phyloP scores from a whole-genome alignment of 1,140 invertebrate genomes.

The Oncopeltus fasciatus region DNA sequence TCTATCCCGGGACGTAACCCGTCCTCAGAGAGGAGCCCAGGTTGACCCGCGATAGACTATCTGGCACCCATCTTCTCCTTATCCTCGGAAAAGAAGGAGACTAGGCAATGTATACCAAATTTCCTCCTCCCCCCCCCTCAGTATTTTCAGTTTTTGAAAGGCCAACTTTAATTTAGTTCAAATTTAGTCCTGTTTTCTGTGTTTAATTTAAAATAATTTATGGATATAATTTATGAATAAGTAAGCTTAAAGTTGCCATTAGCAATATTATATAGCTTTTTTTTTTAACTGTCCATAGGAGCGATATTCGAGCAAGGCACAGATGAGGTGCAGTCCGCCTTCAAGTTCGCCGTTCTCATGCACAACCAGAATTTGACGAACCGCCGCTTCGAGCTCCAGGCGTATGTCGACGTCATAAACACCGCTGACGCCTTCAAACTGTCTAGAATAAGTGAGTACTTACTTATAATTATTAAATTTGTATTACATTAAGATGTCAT shows the following conservation, averaged over 20 bases:
- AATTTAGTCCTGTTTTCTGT: not conserved
- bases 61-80: too few relatives aligned
- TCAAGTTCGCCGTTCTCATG: constrained; percentile 68
- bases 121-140: too few relatives aligned
- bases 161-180: not conserved
- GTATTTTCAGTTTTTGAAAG: too few relatives aligned
- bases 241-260: too few relatives aligned
- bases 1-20: too few relatives aligned
- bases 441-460: constrained; percentile 74
- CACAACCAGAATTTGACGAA: constrained; percentile 63
- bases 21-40: too few relatives aligned
- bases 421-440: constrained; percentile 85
- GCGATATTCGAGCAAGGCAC: constrained; percentile 80
- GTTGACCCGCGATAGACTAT: too few relatives aligned
- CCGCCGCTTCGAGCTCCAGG: constrained; percentile 59
- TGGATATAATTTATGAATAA: not conserved
- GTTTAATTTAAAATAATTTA: not conserved
- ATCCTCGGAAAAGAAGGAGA: too few relatives aligned
- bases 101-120: too few relatives aligned
- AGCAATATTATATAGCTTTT: not conserved
- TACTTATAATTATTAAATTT: too few relatives aligned
- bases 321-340: constrained; percentile 74
- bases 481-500: too few relatives aligned
- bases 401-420: constrained; percentile 79
- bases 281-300: constrained; percentile 41